Percentiles rank a stretch among this genome's conserved stretches.
These are phyloP conservation scores for Pecten maximus DNA, from an alignment of 2,888 invertebrate species.

Conservation along the genomic window DNA sequence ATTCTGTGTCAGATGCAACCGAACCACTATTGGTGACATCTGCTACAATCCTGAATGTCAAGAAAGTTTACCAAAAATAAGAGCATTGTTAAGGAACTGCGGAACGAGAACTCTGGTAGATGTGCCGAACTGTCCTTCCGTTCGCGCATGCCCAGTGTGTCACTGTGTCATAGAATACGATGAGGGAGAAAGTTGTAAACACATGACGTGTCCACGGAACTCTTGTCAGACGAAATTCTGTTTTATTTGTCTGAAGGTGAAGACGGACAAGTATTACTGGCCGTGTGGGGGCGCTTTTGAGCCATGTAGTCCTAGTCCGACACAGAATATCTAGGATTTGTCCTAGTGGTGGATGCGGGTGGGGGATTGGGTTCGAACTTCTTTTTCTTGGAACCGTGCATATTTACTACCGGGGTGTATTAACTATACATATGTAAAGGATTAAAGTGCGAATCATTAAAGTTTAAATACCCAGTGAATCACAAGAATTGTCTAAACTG, in stretches of 20 bases:
- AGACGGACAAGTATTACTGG: not conserved
- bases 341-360: too few relatives aligned
- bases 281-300: slow-evolving; percentile 24
- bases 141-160: slow-evolving; percentile 8
- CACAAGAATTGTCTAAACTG: too few relatives aligned
- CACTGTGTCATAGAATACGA: not conserved
- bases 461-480: too few relatives aligned
- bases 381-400: too few relatives aligned
- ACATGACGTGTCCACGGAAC: not conserved
- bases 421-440: too few relatives aligned
- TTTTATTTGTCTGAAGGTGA: slow-evolving; percentile 14
- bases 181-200: not conserved
- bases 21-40: not conserved
- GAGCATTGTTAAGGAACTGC: not conserved
- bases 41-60: not conserved
- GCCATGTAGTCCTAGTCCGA: not conserved
- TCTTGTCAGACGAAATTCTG: not conserved
- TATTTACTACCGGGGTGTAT: too few relatives aligned
- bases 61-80: not conserved
- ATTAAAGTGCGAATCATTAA: too few relatives aligned
- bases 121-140: slow-evolving; percentile 17
- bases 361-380: too few relatives aligned
- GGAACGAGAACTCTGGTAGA: not conserved
- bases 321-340: not conserved
- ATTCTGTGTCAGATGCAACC: not conserved